A percentile compares a stretch with the other conserved stretches of the same genome.
These are phyloP conservation scores for Halictus ligatus DNA, from an alignment of 2,888 invertebrate genomes.

Conservation along the genomic window DNA sequence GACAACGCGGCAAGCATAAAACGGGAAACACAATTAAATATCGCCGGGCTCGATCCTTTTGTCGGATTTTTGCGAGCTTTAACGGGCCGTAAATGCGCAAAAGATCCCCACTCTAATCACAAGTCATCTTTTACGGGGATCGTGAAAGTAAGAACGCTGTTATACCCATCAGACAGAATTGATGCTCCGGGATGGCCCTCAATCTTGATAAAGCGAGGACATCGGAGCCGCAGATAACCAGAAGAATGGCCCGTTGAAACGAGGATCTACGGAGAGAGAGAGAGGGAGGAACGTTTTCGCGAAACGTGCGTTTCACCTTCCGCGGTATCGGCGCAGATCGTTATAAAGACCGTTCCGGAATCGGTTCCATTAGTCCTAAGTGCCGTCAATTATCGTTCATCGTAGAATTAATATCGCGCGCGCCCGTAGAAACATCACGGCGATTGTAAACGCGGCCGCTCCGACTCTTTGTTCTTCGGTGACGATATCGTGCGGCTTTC, in stretches of 20 bases:
- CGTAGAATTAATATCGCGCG: conserved; percentile 34
- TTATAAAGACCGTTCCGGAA: conserved; percentile 18
- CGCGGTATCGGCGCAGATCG: neutral
- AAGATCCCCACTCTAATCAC: neutral
- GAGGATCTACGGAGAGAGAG: neutral
- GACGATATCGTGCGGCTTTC: conserved; percentile 23
- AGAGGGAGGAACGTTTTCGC: neutral
- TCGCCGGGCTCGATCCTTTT: neutral
- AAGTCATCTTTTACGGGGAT: conserved; percentile 3
- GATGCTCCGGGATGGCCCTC: neutral
- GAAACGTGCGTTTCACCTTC: conserved; percentile 5
- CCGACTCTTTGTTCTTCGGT: conserved; percentile 17
- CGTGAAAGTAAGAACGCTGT: conserved; percentile 4
- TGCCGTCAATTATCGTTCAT: conserved; percentile 36
- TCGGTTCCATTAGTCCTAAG: conserved; percentile 31
- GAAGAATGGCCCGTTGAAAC: neutral
- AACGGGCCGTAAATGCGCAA: neutral
- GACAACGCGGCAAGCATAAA: neutral
- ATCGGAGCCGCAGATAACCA: neutral
- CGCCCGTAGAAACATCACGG: conserved; percentile 24
- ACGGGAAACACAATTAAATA: neutral
- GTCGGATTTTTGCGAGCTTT: neutral
- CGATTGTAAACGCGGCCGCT: conserved; percentile 29
- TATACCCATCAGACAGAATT: conserved; percentile 5
- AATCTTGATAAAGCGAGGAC: neutral